Evolutionary conservation across 2,888 invertebrate species (phyloP).

Genomic region (Teleiodes luculella): DNA sequence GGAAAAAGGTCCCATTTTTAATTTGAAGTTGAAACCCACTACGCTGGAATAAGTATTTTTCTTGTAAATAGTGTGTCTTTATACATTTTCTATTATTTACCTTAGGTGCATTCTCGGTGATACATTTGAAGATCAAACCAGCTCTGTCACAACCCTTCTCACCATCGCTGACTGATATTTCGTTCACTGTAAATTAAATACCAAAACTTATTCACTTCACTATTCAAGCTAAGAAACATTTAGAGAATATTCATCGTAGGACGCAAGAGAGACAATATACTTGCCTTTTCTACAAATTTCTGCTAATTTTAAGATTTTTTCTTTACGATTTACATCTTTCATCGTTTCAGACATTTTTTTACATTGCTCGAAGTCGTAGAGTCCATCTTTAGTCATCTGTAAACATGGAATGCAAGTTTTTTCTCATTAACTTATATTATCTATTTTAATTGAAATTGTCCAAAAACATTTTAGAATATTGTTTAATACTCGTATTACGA

Average conservation of each 20-base stretch:
- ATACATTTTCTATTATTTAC: constrained; percentile 27
- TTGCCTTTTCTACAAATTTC: background rate
- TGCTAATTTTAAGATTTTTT: background rate
- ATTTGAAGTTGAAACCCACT: no score
- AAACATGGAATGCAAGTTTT: background rate
- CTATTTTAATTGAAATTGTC: no score
- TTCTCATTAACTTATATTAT: no score
- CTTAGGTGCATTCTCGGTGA: constrained; percentile 34
- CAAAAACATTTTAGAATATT: no score
- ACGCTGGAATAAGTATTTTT: no score
- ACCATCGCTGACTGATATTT: constrained; percentile 35
- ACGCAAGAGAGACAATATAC: background rate
- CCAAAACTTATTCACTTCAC: no score
- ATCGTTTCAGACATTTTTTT: constrained; percentile 30
- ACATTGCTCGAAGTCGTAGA: constrained; percentile 28
- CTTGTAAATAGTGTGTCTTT: no score
- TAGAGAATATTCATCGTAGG: background rate
- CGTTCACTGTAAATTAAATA: constrained; percentile 32
- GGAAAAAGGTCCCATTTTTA: no score
- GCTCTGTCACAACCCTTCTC: constrained; percentile 44
- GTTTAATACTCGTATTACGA: no score
- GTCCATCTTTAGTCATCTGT: constrained; percentile 30
- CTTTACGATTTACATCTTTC: constrained; percentile 23
- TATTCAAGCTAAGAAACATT: background rate
- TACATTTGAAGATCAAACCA: constrained; percentile 36